Evolutionary conservation across 2,888 invertebrate genomes (phyloP).

Genomic region (Sarcophaga rosellei): DNA sequence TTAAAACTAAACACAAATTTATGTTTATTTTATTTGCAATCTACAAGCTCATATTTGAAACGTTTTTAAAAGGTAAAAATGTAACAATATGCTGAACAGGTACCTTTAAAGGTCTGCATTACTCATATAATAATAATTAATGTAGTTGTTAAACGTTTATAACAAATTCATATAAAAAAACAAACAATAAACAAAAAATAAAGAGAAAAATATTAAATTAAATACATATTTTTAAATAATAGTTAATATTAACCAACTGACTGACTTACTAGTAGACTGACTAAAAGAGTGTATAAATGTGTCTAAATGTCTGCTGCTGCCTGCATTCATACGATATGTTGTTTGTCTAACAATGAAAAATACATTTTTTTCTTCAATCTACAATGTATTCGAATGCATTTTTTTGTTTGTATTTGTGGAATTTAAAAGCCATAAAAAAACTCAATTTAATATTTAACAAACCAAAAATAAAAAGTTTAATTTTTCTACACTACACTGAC

Average conservation of each 20-base stretch:
- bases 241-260: slow-evolving; percentile 42
- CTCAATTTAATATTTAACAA: background rate
- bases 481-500: slow-evolving; percentile 32
- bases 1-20: no score
- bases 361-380: no score
- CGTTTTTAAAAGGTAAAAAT: no score
- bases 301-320: background rate
- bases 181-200: background rate
- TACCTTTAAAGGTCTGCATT: slow-evolving; percentile 14
- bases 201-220: slow-evolving; percentile 10
- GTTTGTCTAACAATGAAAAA: background rate
- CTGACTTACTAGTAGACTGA: slow-evolving; percentile 17
- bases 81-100: background rate
- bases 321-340: background rate
- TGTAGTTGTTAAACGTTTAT: slow-evolving; percentile 18
- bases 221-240: background rate
- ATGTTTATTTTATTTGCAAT: no score
- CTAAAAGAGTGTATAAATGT: slow-evolving; percentile 22
- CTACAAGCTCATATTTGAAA: no score
- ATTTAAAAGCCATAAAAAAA: background rate
- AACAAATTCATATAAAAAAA: background rate
- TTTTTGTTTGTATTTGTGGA: background rate
- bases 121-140: slow-evolving; percentile 22
- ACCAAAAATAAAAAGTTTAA: background rate
- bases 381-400: background rate